Evolutionary conservation across 2,797 vertebrate genomes (phyloP).

Genomic region (Scolopax rusticola): DNA sequence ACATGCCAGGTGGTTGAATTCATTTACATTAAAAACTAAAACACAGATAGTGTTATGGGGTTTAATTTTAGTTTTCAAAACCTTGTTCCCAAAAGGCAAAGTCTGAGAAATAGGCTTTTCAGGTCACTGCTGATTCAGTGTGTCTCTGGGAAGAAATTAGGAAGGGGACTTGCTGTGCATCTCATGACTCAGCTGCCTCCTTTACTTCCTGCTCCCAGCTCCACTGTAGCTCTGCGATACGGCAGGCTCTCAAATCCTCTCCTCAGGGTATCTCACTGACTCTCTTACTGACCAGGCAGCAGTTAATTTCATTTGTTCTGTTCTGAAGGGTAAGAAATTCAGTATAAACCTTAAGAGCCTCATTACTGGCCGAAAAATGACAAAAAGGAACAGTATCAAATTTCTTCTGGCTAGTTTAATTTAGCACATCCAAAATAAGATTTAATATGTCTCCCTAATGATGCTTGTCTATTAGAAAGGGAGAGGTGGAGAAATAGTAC

Average conservation of each 20-base stretch:
- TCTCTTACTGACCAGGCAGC: neutral
- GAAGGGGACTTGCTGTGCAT: neutral
- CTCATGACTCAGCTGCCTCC: neutral
- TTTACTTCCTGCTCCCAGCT: neutral
- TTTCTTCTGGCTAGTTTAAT: neutral
- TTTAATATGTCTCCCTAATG: neutral
- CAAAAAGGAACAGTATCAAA: neutral
- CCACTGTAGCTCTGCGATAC: neutral
- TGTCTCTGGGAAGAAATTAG: neutral
- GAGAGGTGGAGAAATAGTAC: neutral
- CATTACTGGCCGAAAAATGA: neutral
- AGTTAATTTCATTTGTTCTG: neutral
- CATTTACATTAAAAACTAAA: neutral
- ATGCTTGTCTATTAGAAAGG: neutral
- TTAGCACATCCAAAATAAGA: neutral
- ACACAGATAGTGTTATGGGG: neutral
- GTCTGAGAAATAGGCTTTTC: neutral
- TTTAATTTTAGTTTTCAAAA: neutral
- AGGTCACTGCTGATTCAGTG: neutral
- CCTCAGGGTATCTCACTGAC: neutral
- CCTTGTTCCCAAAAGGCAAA: neutral
- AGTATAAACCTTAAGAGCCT: neutral
- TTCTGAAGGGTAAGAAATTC: neutral
- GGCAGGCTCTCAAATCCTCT: neutral
- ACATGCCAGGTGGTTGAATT: neutral